phyloP scores from a whole-genome alignment of 2,888 invertebrate species.

The Cepaea hortensis region DNA sequence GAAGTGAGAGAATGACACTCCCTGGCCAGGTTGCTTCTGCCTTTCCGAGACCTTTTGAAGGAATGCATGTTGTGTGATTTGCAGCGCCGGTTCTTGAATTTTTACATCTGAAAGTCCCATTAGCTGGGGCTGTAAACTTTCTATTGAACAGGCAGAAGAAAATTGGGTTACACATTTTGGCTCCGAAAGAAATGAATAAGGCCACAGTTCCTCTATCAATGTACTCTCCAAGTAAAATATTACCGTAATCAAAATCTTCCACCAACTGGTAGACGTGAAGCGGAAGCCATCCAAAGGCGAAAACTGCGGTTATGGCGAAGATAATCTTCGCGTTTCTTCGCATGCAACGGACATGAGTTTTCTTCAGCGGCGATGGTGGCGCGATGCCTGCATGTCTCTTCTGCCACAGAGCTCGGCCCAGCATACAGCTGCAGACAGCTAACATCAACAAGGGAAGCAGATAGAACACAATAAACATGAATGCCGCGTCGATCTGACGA shows the following conservation, averaged over 20 bases:
- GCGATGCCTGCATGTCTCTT: conserved; percentile 36
- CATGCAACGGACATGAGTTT: conserved; percentile 45
- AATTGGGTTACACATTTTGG: conserved; percentile 52
- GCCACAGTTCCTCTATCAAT: conserved; percentile 46
- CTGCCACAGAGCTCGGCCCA: conserved; percentile 40
- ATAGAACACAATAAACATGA: conserved; percentile 48
- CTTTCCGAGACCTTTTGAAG: too few relatives aligned
- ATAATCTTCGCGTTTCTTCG: conserved; percentile 50
- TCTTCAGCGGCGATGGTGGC: background rate
- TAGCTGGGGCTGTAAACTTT: conserved; percentile 50
- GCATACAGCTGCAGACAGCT: too few relatives aligned
- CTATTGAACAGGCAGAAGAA: conserved; percentile 51
- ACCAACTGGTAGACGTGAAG: conserved; percentile 49
- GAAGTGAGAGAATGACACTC: background rate
- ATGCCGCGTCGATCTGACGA: conserved; percentile 46
- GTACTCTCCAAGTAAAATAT: conserved; percentile 29
- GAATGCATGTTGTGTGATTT: background rate
- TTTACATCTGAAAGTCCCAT: conserved; percentile 35
- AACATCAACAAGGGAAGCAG: conserved; percentile 48
- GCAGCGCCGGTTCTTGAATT: background rate
- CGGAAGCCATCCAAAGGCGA: conserved; percentile 54
- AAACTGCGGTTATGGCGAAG: conserved; percentile 51
- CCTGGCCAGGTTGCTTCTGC: too few relatives aligned
- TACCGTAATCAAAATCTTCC: conserved; percentile 48
- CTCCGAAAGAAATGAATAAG: conserved; percentile 52